A percentile compares a stretch with the other conserved stretches of the same genome.
Evolutionary conservation across 2,888 invertebrate species (phyloP).

Genomic region (Quadriops clusia): DNA sequence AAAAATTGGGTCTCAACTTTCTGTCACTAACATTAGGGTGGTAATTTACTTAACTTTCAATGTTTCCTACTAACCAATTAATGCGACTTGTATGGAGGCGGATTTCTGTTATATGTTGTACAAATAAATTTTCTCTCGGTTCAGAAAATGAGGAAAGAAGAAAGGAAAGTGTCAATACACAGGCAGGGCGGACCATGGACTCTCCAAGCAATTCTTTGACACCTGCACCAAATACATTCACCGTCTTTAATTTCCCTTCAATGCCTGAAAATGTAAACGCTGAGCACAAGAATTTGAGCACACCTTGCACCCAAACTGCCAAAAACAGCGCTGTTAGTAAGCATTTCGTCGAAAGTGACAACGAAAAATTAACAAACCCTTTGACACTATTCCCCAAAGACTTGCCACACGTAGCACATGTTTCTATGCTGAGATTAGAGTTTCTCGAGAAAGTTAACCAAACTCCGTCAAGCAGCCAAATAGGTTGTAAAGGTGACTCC

Average conservation of each 20-base stretch:
- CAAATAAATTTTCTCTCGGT: slow-evolving; percentile 34
- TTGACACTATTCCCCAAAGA: slow-evolving; percentile 26
- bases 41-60: slow-evolving; percentile 29
- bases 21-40: slow-evolving; percentile 33
- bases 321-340: no score
- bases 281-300: slow-evolving; percentile 18
- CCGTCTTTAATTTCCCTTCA: slow-evolving; percentile 28
- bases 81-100: slow-evolving; percentile 24
- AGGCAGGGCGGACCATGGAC: slow-evolving; percentile 39
- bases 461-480: slow-evolving; percentile 23
- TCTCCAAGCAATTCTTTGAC: slow-evolving; percentile 32
- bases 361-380: slow-evolving; percentile 24
- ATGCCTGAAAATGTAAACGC: slow-evolving; percentile 21
- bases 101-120: slow-evolving; percentile 17
- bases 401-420: slow-evolving; percentile 25
- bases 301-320: no score
- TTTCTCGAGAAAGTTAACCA: slow-evolving; percentile 26
- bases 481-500: slow-evolving; percentile 28
- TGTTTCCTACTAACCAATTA: slow-evolving; percentile 29
- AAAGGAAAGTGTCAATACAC: slow-evolving; percentile 34
- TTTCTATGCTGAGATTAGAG: slow-evolving; percentile 27
- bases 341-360: slow-evolving; percentile 13
- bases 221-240: slow-evolving; percentile 33
- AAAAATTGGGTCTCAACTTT: slow-evolving; percentile 31
- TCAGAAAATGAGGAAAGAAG: slow-evolving; percentile 36